Evolutionary conservation across 1,140 invertebrate species (phyloP).

Genomic region (Ericerus pela): DNA sequence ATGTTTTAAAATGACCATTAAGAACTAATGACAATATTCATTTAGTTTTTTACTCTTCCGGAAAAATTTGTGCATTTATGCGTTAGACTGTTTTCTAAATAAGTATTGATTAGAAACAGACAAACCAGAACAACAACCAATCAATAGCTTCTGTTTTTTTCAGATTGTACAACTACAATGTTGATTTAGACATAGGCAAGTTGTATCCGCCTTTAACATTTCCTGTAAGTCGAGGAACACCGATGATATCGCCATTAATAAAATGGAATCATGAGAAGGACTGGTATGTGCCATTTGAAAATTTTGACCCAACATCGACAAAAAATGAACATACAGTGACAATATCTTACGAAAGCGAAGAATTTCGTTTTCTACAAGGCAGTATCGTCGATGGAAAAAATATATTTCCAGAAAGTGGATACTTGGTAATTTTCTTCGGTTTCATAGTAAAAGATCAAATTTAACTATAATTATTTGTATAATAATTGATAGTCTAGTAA

Average conservation of each 20-base stretch:
- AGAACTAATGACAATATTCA: too few relatives aligned
- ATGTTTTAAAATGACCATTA: too few relatives aligned
- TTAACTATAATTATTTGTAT: too few relatives aligned
- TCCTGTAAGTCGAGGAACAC: slow-evolving; percentile 54
- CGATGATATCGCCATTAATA: slow-evolving; percentile 51
- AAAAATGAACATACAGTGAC: background rate
- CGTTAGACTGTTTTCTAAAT: too few relatives aligned
- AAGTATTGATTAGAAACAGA: too few relatives aligned
- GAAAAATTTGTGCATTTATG: too few relatives aligned
- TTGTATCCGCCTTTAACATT: slow-evolving; percentile 47
- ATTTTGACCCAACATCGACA: background rate
- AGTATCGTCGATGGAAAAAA: background rate
- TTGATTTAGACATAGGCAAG: slow-evolving; percentile 29
- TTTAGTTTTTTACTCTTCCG: too few relatives aligned
- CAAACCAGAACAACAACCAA: too few relatives aligned
- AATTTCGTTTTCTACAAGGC: background rate
- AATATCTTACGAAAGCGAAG: background rate
- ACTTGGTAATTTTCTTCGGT: too few relatives aligned
- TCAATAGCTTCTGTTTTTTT: too few relatives aligned
- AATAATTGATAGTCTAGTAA: too few relatives aligned
- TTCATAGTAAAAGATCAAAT: too few relatives aligned
- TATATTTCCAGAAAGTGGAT: background rate
- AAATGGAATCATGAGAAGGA: slow-evolving; percentile 42
- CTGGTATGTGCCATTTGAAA: slow-evolving; percentile 2
- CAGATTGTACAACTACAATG: background rate